Evolutionary conservation across 2,797 vertebrate genomes (phyloP).

Genomic region (Lepus townsendii): DNA sequence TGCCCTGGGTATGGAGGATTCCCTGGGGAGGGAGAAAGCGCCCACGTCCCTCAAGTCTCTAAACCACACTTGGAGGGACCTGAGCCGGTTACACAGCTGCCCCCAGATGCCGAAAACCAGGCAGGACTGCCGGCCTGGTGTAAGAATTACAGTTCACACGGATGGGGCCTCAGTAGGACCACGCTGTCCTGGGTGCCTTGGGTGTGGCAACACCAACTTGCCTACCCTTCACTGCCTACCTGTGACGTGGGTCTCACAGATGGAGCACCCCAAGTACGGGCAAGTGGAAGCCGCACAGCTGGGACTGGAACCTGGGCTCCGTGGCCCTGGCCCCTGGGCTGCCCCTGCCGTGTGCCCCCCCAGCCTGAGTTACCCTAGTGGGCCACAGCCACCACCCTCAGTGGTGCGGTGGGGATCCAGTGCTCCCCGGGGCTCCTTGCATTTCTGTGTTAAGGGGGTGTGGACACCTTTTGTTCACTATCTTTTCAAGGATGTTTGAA

Average conservation of each 20-base stretch:
- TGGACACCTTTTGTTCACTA: neutral
- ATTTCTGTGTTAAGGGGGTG: neutral
- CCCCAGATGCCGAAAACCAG: constrained; percentile 45
- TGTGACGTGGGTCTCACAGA: neutral
- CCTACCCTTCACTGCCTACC: neutral
- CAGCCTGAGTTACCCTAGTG: neutral
- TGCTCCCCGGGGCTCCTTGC: neutral
- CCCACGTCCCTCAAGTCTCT: neutral
- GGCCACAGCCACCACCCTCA: neutral
- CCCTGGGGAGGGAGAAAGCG: neutral
- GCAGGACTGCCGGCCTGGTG: constrained; percentile 32
- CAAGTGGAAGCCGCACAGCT: neutral
- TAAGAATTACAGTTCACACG: constrained; percentile 50
- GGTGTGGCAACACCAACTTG: neutral
- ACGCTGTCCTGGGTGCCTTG: neutral
- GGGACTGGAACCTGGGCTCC: neutral
- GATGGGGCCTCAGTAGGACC: neutral
- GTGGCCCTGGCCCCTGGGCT: neutral
- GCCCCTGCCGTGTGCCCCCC: neutral
- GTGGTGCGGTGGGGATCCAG: neutral
- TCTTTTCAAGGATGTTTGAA: constrained; percentile 52
- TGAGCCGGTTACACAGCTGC: constrained; percentile 38
- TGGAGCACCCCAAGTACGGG: constrained; percentile 9
- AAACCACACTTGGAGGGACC: neutral
- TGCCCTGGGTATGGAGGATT: neutral